Percentiles rank a stretch among this genome's conserved stretches.
phyloP scores from a whole-genome alignment of 1,140 invertebrate species.

The Archegozetes longisetosus region DNA sequence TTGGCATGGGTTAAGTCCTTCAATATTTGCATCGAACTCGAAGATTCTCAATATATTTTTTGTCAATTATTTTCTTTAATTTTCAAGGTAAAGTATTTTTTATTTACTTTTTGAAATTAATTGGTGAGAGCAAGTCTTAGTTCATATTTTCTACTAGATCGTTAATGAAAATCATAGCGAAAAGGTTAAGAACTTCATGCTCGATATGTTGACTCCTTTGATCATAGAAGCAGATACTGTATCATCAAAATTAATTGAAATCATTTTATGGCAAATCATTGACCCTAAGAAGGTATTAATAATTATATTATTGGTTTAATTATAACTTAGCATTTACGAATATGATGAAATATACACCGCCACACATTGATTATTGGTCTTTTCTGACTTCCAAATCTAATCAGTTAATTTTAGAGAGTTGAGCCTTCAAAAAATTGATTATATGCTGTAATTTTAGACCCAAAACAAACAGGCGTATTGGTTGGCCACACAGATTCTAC shows the following conservation, averaged over 20 bases:
- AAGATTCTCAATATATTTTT: constrained; percentile 93
- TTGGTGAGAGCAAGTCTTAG: not conserved
- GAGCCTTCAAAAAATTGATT: not conserved
- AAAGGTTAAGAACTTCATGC: constrained; percentile 90
- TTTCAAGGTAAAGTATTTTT: constrained; percentile 41
- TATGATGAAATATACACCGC: too few relatives aligned
- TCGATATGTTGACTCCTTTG: constrained; percentile 81
- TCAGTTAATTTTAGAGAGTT: too few relatives aligned
- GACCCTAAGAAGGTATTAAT: constrained; percentile 63
- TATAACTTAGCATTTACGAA: too few relatives aligned
- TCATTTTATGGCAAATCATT: constrained; percentile 84
- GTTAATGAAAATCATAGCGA: constrained; percentile 79
- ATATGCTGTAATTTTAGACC: constrained; percentile 27
- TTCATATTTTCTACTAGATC: constrained; percentile 13
- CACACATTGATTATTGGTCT: too few relatives aligned
- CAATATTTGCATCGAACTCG: constrained; percentile 95
- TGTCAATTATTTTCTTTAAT: constrained; percentile 84
- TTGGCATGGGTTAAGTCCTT: constrained; percentile 95
- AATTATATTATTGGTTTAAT: constrained; percentile 2
- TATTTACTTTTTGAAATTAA: not conserved
- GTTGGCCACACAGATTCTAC: constrained; percentile 75
- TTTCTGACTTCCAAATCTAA: too few relatives aligned
- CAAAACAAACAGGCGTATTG: constrained; percentile 75
- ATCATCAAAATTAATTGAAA: constrained; percentile 79
- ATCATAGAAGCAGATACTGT: constrained; percentile 90